phyloP scores from a whole-genome alignment of 2,113 vertebrate genomes.

The Oxyura jamaicensis region DNA sequence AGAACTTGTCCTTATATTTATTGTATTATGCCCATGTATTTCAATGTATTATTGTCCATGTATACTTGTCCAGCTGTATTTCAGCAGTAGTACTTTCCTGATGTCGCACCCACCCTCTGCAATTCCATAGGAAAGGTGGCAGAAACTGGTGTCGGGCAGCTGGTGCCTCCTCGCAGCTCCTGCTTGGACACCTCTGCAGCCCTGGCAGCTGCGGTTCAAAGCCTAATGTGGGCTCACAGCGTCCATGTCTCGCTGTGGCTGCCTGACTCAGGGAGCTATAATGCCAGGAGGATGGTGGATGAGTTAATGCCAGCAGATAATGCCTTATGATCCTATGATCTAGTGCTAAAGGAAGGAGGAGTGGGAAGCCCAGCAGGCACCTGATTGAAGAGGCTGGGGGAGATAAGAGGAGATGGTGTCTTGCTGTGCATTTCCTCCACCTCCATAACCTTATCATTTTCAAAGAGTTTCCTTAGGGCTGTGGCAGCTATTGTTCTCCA shows the following conservation, averaged over 20 bases:
- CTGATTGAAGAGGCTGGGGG: constrained; percentile 50
- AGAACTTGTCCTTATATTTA: fast-evolving
- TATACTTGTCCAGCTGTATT: background rate
- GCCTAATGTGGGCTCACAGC: background rate
- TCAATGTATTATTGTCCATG: too few species aligned
- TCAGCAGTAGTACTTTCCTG: background rate
- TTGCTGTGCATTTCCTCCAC: constrained; percentile 30
- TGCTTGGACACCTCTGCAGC: background rate
- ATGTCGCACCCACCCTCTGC: background rate
- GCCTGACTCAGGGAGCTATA: background rate
- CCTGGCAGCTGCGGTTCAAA: background rate
- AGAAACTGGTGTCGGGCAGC: background rate
- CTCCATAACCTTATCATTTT: constrained; percentile 40
- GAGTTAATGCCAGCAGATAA: background rate
- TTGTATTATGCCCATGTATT: too few species aligned
- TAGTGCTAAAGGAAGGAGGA: constrained; percentile 29
- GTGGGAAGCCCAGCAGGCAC: constrained; percentile 34
- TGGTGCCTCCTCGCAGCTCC: background rate
- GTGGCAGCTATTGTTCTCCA: background rate
- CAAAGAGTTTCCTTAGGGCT: constrained; percentile 2
- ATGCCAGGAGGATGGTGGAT: background rate
- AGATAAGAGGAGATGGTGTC: background rate
- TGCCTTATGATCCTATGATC: background rate
- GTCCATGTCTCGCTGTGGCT: fast-evolving
- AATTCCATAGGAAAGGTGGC: background rate